These are phyloP conservation scores for Irena cyanogastra DNA, from an alignment of 2,113 vertebrate genomes.

Conservation along the genomic window DNA sequence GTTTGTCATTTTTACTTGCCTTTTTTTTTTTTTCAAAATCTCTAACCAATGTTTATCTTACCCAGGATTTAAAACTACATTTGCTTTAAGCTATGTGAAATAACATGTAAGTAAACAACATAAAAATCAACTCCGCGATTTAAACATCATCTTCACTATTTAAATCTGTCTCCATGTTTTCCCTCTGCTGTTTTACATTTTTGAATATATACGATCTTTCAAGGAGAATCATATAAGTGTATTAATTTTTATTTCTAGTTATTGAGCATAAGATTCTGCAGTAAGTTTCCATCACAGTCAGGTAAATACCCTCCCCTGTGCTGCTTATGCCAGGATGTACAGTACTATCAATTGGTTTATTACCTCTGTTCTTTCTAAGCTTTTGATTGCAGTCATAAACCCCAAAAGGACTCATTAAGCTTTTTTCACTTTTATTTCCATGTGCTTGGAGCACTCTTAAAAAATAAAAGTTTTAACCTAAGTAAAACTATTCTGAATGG, in stretches of 20 bases:
- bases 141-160: constrained; percentile 1
- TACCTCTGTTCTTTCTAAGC: constrained; percentile 39
- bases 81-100: constrained; percentile 27
- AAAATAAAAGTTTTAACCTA: constrained; percentile 41
- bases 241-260: constrained; percentile 24
- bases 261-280: neutral
- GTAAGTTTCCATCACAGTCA: neutral
- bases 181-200: neutral
- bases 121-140: constrained; percentile 9
- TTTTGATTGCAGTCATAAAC: constrained; percentile 61
- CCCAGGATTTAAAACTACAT: neutral
- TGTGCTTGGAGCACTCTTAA: constrained; percentile 19
- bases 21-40: neutral
- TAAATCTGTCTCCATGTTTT: neutral
- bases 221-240: neutral
- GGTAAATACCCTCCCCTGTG: neutral
- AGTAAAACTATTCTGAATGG: constrained; percentile 2
- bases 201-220: neutral
- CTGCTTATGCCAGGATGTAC: neutral
- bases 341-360: constrained; percentile 1
- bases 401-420: constrained; percentile 63
- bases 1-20: neutral
- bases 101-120: neutral
- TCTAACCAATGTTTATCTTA: neutral
- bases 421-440: constrained; percentile 15